These are phyloP conservation scores for Pocillopora verrucosa DNA, from an alignment of 64 coral and sea anemone species.

Conservation along the genomic window DNA sequence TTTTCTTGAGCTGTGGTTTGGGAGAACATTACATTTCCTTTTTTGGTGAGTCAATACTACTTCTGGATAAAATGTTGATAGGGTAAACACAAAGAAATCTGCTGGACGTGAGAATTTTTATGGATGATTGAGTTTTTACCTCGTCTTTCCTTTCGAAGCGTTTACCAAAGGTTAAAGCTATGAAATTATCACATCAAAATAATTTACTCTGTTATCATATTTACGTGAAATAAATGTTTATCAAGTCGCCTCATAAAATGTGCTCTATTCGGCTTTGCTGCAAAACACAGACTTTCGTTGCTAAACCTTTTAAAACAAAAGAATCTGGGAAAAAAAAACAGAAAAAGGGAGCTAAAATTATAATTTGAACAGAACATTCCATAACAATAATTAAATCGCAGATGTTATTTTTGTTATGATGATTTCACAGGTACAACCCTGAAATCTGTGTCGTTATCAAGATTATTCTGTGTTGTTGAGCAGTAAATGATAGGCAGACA, in stretches of 20 bases:
- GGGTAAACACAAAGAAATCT: neutral
- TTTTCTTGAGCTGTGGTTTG: neutral
- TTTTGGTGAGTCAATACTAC: neutral
- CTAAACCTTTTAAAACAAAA: neutral
- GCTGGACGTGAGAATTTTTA: neutral
- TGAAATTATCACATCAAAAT: neutral
- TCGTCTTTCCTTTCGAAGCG: neutral
- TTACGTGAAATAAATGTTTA: neutral
- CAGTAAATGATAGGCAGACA: neutral
- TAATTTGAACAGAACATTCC: neutral
- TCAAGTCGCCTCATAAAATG: neutral
- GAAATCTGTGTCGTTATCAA: neutral
- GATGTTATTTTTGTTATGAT: neutral
- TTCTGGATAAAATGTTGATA: neutral
- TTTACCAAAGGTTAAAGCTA: neutral
- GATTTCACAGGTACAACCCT: neutral
- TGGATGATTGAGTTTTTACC: neutral
- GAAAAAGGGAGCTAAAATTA: neutral
- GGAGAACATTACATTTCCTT: slow-evolving; percentile 5
- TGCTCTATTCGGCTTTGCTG: neutral
- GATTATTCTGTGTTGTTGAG: neutral
- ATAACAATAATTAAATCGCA: neutral
- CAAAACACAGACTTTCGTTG: neutral
- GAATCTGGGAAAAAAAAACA: neutral
- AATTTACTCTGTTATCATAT: neutral